Evolutionary conservation across 2,797 vertebrate genomes (phyloP), one percentile per base, ranked within the genome.

Genomic region (Gephyroberyx darwinii): DNA sequence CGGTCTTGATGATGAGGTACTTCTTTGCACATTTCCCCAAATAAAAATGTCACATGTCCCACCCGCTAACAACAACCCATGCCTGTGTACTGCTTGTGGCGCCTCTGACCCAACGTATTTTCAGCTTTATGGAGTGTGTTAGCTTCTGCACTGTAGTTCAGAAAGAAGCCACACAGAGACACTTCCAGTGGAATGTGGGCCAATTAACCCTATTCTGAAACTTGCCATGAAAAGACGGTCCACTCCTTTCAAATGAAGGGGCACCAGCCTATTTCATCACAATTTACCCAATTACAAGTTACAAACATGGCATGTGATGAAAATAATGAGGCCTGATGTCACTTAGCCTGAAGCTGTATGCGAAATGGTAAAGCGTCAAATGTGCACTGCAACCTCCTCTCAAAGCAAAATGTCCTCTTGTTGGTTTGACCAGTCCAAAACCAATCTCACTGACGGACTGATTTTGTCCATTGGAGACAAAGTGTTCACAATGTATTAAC

Each of bases 281-380:
- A 91, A 91, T 92, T 93, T 91, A 92, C 90, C 90, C 65, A 67
- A 82, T 91, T 92, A 93, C 92, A 92, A 90, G 89, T 92, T 93
- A 93, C 91, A 92, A 92, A 93, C 91, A 90, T 91, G 92, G 87
- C 91, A 93, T 90, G 88, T 92, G 91, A 93, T 92, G 92, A 92
- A 93, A 92, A 92, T 93, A 94, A 93, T 91, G 90, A 93, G 91
- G 85, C 83, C 91, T 93, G 91, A 92, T 91, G 90, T 93, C 89
- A 89, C 90, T 92, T 93, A 91, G 87, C 83, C 88, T 86, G 88
- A 61, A 13, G 86, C 86, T 88, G 89, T 88, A 88, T 87, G 77
- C 78, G 75, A 87, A 92, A 92, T 93, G 86, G 78, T 82, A 92
- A 91, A 89, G 58, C 88, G 82, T 60, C 50, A 39, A 66, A 33